Evolutionary conservation across 2,888 invertebrate genomes (phyloP).

Genomic region (Thera britannica): DNA sequence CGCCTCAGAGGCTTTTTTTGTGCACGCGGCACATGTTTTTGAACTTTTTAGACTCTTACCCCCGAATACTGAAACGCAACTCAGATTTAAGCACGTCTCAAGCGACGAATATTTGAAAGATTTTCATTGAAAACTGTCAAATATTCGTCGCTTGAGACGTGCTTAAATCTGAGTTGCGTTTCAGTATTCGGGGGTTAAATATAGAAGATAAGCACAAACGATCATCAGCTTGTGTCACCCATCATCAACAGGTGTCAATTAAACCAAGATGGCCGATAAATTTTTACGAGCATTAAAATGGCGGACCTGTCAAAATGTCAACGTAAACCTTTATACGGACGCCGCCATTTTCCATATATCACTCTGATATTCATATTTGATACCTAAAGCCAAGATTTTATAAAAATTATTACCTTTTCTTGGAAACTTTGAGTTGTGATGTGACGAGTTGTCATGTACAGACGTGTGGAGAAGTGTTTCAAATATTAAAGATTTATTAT

Average conservation of each 20-base stretch:
- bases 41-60: too few species aligned
- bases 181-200: too few species aligned
- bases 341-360: constrained; percentile 62
- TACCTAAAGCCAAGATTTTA: constrained; percentile 63
- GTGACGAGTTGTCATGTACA: constrained; percentile 52
- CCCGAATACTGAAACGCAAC: too few species aligned
- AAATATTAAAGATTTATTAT: not conserved
- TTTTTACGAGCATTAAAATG: constrained; percentile 30
- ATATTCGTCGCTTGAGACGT: too few species aligned
- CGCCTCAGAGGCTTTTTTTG: too few species aligned
- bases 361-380: constrained; percentile 73
- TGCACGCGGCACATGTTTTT: too few species aligned
- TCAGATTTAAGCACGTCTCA: too few species aligned
- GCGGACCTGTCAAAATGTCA: constrained; percentile 54
- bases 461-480: constrained; percentile 42
- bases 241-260: constrained; percentile 30
- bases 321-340: constrained; percentile 45
- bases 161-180: too few species aligned
- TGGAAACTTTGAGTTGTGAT: constrained; percentile 63
- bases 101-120: too few species aligned
- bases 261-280: constrained; percentile 36
- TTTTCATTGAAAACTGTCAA: too few species aligned
- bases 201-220: not conserved
- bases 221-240: constrained; percentile 28
- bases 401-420: constrained; percentile 70